A percentile compares a stretch with the other conserved stretches of the same genome.
These are phyloP conservation scores for Drosophila azteca DNA, from an alignment of 1,140 invertebrate genomes.

Conservation along the genomic window DNA sequence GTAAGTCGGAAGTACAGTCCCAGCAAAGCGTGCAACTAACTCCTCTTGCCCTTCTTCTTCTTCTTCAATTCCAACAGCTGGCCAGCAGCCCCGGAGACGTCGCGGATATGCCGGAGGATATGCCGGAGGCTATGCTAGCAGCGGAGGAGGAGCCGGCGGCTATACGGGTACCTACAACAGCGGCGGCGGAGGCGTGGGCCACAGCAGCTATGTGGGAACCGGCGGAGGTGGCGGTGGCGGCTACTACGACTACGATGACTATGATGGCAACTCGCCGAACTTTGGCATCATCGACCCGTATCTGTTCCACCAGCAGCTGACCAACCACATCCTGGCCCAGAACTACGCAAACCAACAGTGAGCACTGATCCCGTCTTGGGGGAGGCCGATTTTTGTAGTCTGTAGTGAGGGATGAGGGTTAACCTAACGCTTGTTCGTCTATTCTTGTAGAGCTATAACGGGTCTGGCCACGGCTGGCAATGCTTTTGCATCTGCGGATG, in stretches of 20 bases:
- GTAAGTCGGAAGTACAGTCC: conserved; percentile 33
- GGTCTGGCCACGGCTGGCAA: conserved; percentile 70
- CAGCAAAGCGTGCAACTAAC: neutral
- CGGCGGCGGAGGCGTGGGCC: conserved; percentile 32
- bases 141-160: conserved; percentile 53
- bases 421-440: conserved; percentile 56
- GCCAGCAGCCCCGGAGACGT: conserved; percentile 5
- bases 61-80: conserved; percentile 8
- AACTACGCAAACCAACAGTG: conserved; percentile 74
- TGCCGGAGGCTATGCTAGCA: conserved; percentile 49
- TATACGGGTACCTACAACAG: conserved; percentile 59
- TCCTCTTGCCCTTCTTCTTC: neutral
- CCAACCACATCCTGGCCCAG: conserved; percentile 79
- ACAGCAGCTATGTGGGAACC: conserved; percentile 33
- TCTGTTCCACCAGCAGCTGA: conserved; percentile 78
- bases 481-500: conserved; percentile 76
- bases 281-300: conserved; percentile 77
- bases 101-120: conserved; percentile 41
- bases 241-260: conserved; percentile 69
- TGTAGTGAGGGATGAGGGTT: conserved; percentile 25
- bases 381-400: conserved; percentile 10
- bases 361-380: conserved; percentile 29
- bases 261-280: conserved; percentile 51
- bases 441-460: conserved; percentile 73
- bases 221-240: conserved; percentile 28